phyloP scores from a whole-genome alignment of 2,113 vertebrate species.

The Oreochromis tanganicae region DNA sequence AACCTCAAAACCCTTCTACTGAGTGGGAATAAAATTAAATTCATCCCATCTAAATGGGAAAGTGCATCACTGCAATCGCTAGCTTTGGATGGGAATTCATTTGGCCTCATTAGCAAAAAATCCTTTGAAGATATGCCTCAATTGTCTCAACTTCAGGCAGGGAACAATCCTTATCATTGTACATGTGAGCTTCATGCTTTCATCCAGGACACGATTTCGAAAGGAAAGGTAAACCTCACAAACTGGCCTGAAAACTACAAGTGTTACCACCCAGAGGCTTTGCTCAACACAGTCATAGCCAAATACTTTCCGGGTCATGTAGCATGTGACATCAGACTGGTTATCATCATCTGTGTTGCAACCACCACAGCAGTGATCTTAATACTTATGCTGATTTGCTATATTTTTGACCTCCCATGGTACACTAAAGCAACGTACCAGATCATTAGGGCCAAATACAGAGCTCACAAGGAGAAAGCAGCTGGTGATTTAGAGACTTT shows the following conservation, averaged over 20 bases:
- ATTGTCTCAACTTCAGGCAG: slow-evolving; percentile 65
- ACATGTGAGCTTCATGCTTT: slow-evolving; percentile 80
- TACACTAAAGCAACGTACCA: slow-evolving; percentile 76
- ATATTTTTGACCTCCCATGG: slow-evolving; percentile 76
- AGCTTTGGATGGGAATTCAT: slow-evolving; percentile 79
- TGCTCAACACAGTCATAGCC: slow-evolving; percentile 70
- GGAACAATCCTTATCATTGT: slow-evolving; percentile 85
- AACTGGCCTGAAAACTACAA: slow-evolving; percentile 80
- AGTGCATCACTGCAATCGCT: slow-evolving; percentile 60
- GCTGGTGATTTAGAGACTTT: slow-evolving; percentile 11
- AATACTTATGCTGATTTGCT: slow-evolving; percentile 68
- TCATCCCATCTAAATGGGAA: slow-evolving; percentile 75
- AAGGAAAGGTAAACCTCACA: slow-evolving; percentile 56
- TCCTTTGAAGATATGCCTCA: slow-evolving; percentile 74
- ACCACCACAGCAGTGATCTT: slow-evolving; percentile 59
- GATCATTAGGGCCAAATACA: slow-evolving; percentile 74
- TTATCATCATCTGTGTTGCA: slow-evolving; percentile 71
- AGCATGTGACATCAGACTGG: slow-evolving; percentile 74
- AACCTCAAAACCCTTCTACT: slow-evolving; percentile 67
- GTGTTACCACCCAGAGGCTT: slow-evolving; percentile 75
- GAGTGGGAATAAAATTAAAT: slow-evolving; percentile 83
- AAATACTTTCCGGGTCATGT: slow-evolving; percentile 61
- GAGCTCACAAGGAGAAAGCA: slow-evolving; percentile 55
- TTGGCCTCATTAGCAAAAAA: slow-evolving; percentile 71
- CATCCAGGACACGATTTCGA: slow-evolving; percentile 60